phyloP scores from a whole-genome alignment of 2,888 invertebrate genomes.

The Boloria euphrosyne region DNA sequence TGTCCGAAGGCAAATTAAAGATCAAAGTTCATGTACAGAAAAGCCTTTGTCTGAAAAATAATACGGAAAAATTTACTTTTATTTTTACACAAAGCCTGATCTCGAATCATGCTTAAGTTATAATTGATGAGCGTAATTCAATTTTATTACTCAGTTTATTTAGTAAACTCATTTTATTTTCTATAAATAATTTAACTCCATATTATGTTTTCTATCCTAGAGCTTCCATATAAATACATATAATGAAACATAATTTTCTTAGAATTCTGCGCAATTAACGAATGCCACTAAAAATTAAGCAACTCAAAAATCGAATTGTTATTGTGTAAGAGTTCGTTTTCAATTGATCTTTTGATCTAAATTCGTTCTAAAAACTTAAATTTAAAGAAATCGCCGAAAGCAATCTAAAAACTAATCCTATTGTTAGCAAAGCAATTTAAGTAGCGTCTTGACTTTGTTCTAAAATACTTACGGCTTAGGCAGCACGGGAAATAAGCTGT shows the following conservation, averaged over 20 bases:
- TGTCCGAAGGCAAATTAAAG: slow-evolving; percentile 19
- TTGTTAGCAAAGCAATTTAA: slow-evolving; percentile 20
- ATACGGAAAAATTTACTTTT: background rate
- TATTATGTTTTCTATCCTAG: too few species aligned
- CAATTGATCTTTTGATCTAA: background rate
- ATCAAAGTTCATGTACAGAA: slow-evolving; percentile 12
- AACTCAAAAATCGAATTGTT: background rate
- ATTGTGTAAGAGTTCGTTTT: background rate
- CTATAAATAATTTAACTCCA: too few species aligned
- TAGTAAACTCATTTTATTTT: too few species aligned
- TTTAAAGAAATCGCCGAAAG: background rate
- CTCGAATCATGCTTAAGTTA: background rate
- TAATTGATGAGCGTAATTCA: background rate
- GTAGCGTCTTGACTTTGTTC: slow-evolving; percentile 16
- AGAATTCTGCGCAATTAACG: too few species aligned
- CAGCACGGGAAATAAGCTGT: slow-evolving; percentile 8
- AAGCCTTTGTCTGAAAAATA: slow-evolving; percentile 14
- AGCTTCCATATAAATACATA: background rate
- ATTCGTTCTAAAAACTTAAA: background rate
- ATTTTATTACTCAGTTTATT: too few species aligned
- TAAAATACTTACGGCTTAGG: slow-evolving; percentile 18
- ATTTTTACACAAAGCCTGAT: background rate
- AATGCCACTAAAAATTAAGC: too few species aligned
- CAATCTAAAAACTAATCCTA: slow-evolving; percentile 5
- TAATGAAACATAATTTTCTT: background rate